Evolutionary conservation across 2,888 invertebrate species (phyloP).

Genomic region (Apamea sordens): DNA sequence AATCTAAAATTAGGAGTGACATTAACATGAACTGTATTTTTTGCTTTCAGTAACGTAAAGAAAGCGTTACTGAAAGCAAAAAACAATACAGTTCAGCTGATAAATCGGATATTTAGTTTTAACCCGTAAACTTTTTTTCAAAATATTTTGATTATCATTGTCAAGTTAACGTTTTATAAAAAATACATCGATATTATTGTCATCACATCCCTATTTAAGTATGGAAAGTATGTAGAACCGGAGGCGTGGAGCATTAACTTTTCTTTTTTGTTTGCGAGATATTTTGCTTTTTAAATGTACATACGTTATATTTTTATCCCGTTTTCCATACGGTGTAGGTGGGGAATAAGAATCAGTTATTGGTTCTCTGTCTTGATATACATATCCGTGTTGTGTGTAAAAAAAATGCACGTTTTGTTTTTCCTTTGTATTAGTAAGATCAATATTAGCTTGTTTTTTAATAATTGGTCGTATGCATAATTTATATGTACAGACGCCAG

Average conservation of each 20-base stretch:
- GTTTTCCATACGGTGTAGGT: conserved; percentile 31
- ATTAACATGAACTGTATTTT: background rate
- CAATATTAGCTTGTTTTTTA: background rate
- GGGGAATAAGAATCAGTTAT: conserved; percentile 35
- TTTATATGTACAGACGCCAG: background rate
- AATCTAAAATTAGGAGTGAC: background rate
- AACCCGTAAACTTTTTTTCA: background rate
- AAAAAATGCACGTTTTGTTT: background rate
- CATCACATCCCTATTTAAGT: conserved; percentile 51
- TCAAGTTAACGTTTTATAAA: background rate
- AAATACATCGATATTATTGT: conserved; percentile 48
- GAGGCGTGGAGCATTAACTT: conserved; percentile 66
- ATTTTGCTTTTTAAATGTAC: conserved; percentile 68
- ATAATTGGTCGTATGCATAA: background rate
- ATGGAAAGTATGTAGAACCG: conserved; percentile 63
- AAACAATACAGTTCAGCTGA: no score
- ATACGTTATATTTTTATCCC: conserved; percentile 55
- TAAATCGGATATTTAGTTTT: background rate
- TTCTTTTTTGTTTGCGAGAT: conserved; percentile 65
- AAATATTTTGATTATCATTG: background rate
- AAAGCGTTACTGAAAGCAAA: no score
- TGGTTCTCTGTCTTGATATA: conserved; percentile 17
- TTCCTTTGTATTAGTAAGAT: background rate
- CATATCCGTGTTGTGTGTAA: background rate
- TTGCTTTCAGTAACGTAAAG: background rate